phyloP scores from a whole-genome alignment of 2,113 vertebrate genomes.

The Petromus typicus region DNA sequence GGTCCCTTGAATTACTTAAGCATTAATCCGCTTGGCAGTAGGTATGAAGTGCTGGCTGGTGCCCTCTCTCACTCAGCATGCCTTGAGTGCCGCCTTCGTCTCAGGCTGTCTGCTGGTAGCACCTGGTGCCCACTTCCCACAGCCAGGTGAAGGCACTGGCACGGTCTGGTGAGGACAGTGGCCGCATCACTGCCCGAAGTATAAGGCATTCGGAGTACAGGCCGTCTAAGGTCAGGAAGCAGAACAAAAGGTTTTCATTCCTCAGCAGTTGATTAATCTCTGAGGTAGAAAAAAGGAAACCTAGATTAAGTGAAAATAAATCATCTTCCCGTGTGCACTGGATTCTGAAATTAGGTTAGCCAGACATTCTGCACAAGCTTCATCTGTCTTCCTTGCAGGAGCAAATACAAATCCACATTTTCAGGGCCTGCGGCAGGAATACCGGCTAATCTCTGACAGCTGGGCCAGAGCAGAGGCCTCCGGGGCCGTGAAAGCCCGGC shows the following conservation, averaged over 20 bases:
- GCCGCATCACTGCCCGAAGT: background rate
- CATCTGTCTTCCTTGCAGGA: constrained; percentile 47
- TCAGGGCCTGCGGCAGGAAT: background rate
- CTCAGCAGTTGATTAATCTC: constrained; percentile 7
- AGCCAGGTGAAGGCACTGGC: background rate
- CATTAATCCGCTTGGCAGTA: background rate
- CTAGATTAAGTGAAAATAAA: constrained; percentile 31
- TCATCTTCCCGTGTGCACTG: background rate
- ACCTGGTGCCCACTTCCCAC: background rate
- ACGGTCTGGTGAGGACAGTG: background rate
- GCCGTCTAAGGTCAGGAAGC: background rate
- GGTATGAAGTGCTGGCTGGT: background rate
- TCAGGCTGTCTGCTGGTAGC: background rate
- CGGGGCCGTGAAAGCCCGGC: background rate
- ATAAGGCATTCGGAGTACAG: background rate
- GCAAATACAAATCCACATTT: constrained; percentile 31
- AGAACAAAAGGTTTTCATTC: background rate
- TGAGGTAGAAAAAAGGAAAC: constrained; percentile 14
- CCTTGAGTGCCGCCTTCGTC: background rate
- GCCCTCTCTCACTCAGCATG: background rate
- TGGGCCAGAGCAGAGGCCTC: background rate
- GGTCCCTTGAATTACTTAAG: background rate
- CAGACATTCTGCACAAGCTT: constrained; percentile 39
- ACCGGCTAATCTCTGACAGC: background rate
- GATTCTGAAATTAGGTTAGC: constrained; percentile 54